Base-by-base conservation (phyloP, 64 coral and sea anemone species). In the Anthopleura sola region DNA sequence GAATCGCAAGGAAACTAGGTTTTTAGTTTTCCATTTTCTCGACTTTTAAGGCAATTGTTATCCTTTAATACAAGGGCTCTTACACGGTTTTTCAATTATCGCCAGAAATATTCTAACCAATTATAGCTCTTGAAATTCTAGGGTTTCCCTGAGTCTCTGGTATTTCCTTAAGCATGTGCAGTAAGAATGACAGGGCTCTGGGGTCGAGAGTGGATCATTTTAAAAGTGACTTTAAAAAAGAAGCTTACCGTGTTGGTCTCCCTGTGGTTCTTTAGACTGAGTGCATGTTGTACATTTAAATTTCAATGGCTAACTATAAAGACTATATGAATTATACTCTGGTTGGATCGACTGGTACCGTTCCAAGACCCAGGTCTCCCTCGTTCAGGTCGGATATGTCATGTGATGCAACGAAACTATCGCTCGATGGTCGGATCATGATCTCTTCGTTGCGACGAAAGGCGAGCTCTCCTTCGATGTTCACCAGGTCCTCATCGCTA, bases 401-500 rank as follows among this genome's bases (percentile, higher is more conserved):
- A 85, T 54, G 68, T 1, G 83, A n/a, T 9, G 56, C 84, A 1
- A 87, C 10, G 14, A 83, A 56, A 31, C 90, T 90, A 28, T 39
- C 90, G 24, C 94, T 90, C 2, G 90, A 80, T 18, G 94, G 94
- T 19, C 94, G 64, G 23, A 88, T 89, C 89, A 91, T 91, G 13
- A 91, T 85, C 39, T 48, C 89, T 54, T 78, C 44, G 23, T 76
- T 91, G 20, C 51, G 44, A 37, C 82, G 82, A 26, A 96, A 75
- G 11, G 79, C 48, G 21, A 96, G 55, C 11, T 92, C 90, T 9
- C 82, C 89, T 24, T 96, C 84, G 18, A 96, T 84, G 46, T 92
- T 83, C 14, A 96, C 68, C 87, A 96, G 84, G 32, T 96, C 94
- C 21, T 90, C 94, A 44, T 96, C 94, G 20, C 94, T 96, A 46